Evolutionary conservation across 2,797 vertebrate species (phyloP), one percentile per base, ranked within the genome.

Genomic region (Pangasius macronema): DNA sequence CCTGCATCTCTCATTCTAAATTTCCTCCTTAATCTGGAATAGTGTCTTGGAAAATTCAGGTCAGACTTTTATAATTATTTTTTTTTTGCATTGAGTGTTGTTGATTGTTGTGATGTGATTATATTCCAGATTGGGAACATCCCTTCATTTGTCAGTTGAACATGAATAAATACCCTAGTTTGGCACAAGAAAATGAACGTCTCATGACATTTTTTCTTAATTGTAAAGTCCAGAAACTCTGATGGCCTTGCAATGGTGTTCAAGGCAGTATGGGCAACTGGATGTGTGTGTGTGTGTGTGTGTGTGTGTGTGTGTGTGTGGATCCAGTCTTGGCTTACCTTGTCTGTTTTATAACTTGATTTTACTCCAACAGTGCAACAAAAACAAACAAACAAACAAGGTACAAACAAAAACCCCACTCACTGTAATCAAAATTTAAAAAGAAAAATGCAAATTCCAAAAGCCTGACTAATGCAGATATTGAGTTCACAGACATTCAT

Each of bases 141-240:
- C 85, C 86, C 73, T 80, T 91, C 30, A 90, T 91, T 88, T 90
- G 85, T 90, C 92, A 70, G 86, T 77, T 77, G 70, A 80, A 86
- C 42, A 57, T 72, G 68, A 33, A 82, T 89, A 90, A 88, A 90
- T 79, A 87, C 57, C 22, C 42, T 82, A 79, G 30, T 53, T 86
- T 85, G 83, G 76, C 73, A 22, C 30, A 73, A 24, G 81, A 57
- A 53, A 68, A 82, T 82, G 27, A 87, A 85, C 51, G 42, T 36
- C 20, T 3, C 46, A 27, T 55, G 83, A 86, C 39, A 82, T 82
- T 63, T 63, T 82, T 27, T 1, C 13, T 63, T 42, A n/a, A 33
- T 33, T 82, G 36, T 20, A 42, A 9, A n/a, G 36, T 42, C 42
- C 79, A 68, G 36, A 53, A 76, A 88, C 30, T 8, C 36, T 33